Percentiles rank a stretch among this genome's conserved stretches.
These are phyloP conservation scores for Chondrosia reniformis DNA, from an alignment of 37 sponge, comb jelly and placozoan genomes.

Conservation along the genomic window DNA sequence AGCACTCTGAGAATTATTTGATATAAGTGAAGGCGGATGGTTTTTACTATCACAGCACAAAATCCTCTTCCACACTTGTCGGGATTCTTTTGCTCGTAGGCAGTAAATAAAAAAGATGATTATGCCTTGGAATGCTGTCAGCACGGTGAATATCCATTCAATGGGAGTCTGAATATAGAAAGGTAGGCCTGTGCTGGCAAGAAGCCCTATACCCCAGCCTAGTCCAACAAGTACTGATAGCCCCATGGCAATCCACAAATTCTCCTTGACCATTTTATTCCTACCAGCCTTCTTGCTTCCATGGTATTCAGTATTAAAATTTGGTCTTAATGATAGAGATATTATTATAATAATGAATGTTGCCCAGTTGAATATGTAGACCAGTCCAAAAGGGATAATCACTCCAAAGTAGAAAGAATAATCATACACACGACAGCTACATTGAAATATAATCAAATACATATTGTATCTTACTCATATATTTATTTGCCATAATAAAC, in stretches of 20 bases:
- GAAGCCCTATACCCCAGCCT: constrained; percentile 49
- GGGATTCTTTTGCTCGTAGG: constrained; percentile 19
- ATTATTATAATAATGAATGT: constrained; percentile 36
- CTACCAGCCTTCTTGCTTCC: neutral
- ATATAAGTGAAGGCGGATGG: too few relatives aligned
- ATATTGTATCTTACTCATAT: too few relatives aligned
- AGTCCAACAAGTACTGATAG: constrained; percentile 56
- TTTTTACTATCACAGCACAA: too few relatives aligned
- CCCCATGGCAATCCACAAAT: constrained; percentile 29
- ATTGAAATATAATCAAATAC: too few relatives aligned
- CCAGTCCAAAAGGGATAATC: constrained; percentile 38
- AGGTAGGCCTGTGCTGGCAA: constrained; percentile 36
- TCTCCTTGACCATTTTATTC: neutral
- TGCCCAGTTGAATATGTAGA: constrained; percentile 57
- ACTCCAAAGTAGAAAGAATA: constrained; percentile 52
- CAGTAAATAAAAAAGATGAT: neutral
- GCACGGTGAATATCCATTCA: constrained; percentile 58
- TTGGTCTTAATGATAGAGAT: constrained; percentile 5
- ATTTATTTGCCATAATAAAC: too few relatives aligned
- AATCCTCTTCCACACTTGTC: too few relatives aligned
- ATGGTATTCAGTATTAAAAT: neutral
- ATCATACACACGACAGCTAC: constrained; percentile 43
- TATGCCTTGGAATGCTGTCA: constrained; percentile 33
- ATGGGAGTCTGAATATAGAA: constrained; percentile 6
- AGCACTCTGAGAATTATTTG: too few relatives aligned